Evolutionary conservation across 2,888 invertebrate species (phyloP), one percentile per base, ranked within the genome.

Genomic region (Rhogogaster chlorosoma): DNA sequence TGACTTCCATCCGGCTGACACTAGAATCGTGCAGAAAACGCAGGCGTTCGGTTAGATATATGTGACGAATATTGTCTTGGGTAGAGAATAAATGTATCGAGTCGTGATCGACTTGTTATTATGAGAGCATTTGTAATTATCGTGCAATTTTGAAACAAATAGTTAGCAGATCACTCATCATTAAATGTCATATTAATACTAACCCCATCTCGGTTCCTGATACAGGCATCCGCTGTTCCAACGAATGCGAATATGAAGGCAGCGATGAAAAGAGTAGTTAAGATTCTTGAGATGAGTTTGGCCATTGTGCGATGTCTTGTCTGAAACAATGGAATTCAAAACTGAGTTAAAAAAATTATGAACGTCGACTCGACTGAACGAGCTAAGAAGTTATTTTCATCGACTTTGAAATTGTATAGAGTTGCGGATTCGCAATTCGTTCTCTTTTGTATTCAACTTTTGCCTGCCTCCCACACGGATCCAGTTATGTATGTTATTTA

Each of bases 1-100:
- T 84, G 84, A 36, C 86, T 80, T 57, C 86, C 86, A 67, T 86
- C 86, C 12, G 86, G 84, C 61, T 86, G 77, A 70, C 86, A 86
- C 22, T 71, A 22, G 32, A 45, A 45, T 22, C 75, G 49, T n/a
- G 18, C n/a, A 26, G 26, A 10, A 61, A 2, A 61, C 22, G 12
- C 10, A 61, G 61, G 26, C 61, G 12, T 36, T 70, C 15, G 6
- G 18, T 29, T 70, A 61, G 26, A 61, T 26, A 10, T 26, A 22
- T 22, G 10, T 4, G n/a, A 32, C 12, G 9, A n/a, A 71, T 22
- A 36, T 0, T 61, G 26, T 9, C 26, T 61, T 12, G 2, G 61
- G 12, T 32, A 53, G 6, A 12, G 12, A 61, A 12, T 3, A 10
- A 61, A 26, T 26, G 12, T 9, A 61, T n/a, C 61, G 26, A 61